Conservation (phyloP, 2,797 vertebrate genomes). For the Anisognathus igniventris region DNA sequence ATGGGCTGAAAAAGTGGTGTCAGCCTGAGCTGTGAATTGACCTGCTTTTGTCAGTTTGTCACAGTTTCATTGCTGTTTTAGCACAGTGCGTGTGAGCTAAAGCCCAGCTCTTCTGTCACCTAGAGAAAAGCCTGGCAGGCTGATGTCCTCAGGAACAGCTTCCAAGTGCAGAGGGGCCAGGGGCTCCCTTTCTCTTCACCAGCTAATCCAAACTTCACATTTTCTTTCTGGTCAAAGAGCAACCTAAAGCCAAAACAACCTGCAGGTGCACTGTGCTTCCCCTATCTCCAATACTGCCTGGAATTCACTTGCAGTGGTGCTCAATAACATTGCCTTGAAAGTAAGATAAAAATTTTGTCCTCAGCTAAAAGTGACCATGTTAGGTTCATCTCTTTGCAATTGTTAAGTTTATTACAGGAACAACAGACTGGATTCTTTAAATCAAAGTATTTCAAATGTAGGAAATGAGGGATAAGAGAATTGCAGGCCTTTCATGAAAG, state of each 20-base stretch:
- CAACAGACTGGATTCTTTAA: neutral
- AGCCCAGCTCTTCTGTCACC: neutral
- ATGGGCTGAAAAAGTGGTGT: conserved; percentile 36
- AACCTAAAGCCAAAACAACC: neutral
- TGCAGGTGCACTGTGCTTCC: neutral
- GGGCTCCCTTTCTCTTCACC: neutral
- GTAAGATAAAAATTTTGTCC: neutral
- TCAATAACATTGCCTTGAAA: neutral
- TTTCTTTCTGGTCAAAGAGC: neutral
- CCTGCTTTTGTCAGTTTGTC: conserved; percentile 51
- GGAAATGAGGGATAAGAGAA: neutral
- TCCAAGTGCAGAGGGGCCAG: neutral
- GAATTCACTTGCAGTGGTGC: neutral
- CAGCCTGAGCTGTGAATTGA: conserved; percentile 49
- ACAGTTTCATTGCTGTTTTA: conserved; percentile 50
- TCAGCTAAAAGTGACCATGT: neutral
- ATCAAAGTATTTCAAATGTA: neutral
- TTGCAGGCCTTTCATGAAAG: neutral
- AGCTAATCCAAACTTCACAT: neutral
- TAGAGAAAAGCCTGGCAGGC: neutral
- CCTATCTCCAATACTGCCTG: neutral
- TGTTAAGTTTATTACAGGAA: neutral
- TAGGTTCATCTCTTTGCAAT: neutral
- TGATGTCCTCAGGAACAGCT: neutral
- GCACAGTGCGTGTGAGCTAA: neutral